Conservation (phyloP, 2,797 vertebrate genomes). For the Erethizon dorsatum region DNA sequence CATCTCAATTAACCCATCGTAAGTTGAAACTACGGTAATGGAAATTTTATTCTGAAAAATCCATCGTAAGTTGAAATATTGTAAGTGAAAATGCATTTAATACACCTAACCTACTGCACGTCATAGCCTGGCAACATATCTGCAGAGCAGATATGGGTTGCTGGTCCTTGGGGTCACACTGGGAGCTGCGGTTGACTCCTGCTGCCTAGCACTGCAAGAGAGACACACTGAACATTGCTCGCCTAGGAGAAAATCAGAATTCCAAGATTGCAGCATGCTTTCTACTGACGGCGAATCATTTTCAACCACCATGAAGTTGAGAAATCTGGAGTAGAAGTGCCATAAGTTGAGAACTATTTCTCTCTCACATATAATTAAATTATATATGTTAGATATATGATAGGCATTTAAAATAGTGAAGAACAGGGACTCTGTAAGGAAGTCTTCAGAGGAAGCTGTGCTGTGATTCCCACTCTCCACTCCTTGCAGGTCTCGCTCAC, state of each 20-base stretch:
- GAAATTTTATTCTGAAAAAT: not conserved
- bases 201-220: no score
- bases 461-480: not conserved
- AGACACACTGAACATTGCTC: not conserved
- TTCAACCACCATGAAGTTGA: not conserved
- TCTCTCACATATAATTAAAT: not conserved
- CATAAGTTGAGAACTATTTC: not conserved
- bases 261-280: not conserved
- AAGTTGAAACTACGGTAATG: not conserved
- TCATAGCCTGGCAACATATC: not conserved
- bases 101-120: not conserved
- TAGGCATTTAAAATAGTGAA: not conserved
- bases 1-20: not conserved
- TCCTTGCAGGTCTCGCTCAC: not conserved
- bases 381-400: not conserved
- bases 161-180: not conserved
- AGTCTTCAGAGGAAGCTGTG: not conserved
- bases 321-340: not conserved
- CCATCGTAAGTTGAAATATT: not conserved
- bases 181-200: not conserved
- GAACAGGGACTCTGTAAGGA: not conserved
- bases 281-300: not conserved
- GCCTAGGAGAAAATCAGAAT: not conserved
- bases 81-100: not conserved
- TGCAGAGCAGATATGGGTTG: not conserved